Conservation (phyloP, 30 jellyfish, hydroid and myxozoan species). For the Pseudorhiza aurosa region DNA sequence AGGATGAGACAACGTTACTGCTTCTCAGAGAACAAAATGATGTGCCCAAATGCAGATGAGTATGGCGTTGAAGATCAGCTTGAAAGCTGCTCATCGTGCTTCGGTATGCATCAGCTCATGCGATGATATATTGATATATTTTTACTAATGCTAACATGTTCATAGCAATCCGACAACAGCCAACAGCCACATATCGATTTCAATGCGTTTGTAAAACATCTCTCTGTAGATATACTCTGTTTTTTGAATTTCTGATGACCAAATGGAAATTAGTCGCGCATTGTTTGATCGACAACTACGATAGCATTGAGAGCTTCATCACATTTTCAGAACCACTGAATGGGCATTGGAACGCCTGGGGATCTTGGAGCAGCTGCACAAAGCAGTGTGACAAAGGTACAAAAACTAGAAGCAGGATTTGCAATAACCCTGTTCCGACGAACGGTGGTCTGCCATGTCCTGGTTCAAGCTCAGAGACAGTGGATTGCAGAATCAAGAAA, state of each 20-base stretch:
- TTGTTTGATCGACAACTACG: too few species aligned
- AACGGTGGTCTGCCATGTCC: slow-evolving; percentile 61
- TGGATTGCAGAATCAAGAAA: slow-evolving; percentile 56
- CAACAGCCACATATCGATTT: too few species aligned
- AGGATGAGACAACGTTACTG: slow-evolving; percentile 69
- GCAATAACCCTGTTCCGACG: slow-evolving; percentile 76
- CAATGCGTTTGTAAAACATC: too few species aligned
- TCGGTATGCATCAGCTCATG: slow-evolving; percentile 39
- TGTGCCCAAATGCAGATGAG: slow-evolving; percentile 80
- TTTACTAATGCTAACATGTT: too few species aligned
- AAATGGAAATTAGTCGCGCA: too few species aligned
- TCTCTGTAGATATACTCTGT: too few species aligned
- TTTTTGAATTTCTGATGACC: too few species aligned
- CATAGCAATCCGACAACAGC: too few species aligned
- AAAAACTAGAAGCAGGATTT: slow-evolving; percentile 46
- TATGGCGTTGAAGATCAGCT: slow-evolving; percentile 70
- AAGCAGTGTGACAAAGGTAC: slow-evolving; percentile 66
- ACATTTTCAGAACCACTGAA: slow-evolving; percentile 39
- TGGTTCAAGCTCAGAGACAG: slow-evolving; percentile 57
- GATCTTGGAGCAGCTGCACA: slow-evolving; percentile 74
- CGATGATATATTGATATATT: too few species aligned
- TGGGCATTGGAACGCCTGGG: slow-evolving; percentile 84
- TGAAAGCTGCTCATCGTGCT: slow-evolving; percentile 28
- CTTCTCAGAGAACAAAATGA: slow-evolving; percentile 41
- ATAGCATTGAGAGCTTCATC: neutral